Evolutionary conservation across 2,113 vertebrate genomes (phyloP), one percentile per base, ranked within the genome.

Genomic region (Aythya baeri): DNA sequence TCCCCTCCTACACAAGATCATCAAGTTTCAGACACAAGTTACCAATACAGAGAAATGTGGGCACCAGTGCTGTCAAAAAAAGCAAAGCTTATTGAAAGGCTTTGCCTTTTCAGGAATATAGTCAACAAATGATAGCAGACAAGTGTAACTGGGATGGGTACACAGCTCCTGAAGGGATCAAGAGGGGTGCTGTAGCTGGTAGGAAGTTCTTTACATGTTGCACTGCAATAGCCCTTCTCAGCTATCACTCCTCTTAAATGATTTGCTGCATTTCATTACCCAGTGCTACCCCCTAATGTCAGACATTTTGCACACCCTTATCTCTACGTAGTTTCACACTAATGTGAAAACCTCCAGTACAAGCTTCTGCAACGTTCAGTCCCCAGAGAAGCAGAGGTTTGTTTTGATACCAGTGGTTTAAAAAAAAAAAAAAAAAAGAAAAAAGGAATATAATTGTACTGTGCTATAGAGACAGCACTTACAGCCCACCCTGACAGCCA

Each of bases 401-500:
- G 85, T 82, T 97, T 94, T 92, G 94, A 97, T 43, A 95, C 4
- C 49, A 63, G 52, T 8, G 73, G 23, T 59, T 41, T 41, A 41
- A 41, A 44, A 44, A 44, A 4, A 70, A 65, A 67, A 36, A 36
- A 36, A 36, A 36, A 36, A 18, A n/a, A 13, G 36, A 29, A 7
- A 11, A 17, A 2, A 41, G 54, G 89, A 70, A 81, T 13, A 41
- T 27, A 50, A 79, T 17, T 31, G 66, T 29, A 6, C 55, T n/a
- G 73, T 32, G 62, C 92, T 85, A 72, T 36, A 85, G 78, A 93
- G 77, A 86, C 70, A 76, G 31, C 62, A 61, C 44, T 73, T 17
- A 6, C 46, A 83, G 77, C 36, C 90, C 67, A 80, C 55, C 66
- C 88, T 93, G 95, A 94, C 67, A 91, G 96, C 50, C 95, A 52